A percentile compares a stretch with the other conserved stretches of the same genome.
Evolutionary conservation across 2,888 invertebrate genomes (phyloP).

Genomic region (Orchestes rusci): DNA sequence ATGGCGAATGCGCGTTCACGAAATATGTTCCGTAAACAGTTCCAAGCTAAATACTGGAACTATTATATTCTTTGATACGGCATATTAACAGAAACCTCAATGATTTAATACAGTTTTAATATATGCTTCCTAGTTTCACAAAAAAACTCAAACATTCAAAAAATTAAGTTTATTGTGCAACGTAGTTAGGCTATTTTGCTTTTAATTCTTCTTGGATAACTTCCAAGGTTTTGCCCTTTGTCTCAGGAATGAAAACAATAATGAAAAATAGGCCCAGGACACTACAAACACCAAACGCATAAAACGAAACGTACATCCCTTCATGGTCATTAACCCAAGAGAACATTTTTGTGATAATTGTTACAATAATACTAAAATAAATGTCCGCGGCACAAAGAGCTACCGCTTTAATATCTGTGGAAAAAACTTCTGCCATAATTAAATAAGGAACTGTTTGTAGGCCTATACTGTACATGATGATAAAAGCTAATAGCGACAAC

Average conservation of each 20-base stretch:
- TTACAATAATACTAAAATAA: conserved; percentile 46
- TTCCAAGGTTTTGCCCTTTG: conserved; percentile 47
- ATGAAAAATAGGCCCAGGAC: conserved; percentile 42
- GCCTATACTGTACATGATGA: conserved; percentile 48
- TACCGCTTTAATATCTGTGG: conserved; percentile 49
- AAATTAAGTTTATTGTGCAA: too few species aligned
- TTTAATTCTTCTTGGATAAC: conserved; percentile 47
- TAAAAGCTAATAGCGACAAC: conserved; percentile 44
- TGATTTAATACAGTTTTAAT: too few species aligned
- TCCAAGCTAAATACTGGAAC: too few species aligned
- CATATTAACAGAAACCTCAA: too few species aligned
- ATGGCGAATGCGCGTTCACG: too few species aligned
- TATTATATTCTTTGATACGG: too few species aligned
- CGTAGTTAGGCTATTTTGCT: too few species aligned
- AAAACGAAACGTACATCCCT: conserved; percentile 45
- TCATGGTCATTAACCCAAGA: conserved; percentile 40
- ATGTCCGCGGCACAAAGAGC: conserved; percentile 51
- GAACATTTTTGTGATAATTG: conserved; percentile 46
- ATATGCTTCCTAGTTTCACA: too few species aligned
- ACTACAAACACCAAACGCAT: conserved; percentile 43
- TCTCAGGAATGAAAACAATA: conserved; percentile 45
- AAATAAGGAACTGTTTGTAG: conserved; percentile 49
- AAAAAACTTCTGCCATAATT: conserved; percentile 50
- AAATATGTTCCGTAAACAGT: too few species aligned
- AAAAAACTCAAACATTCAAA: too few species aligned